Conservation (phyloP, 1,140 invertebrate genomes). For the Papilio polytes region DNA sequence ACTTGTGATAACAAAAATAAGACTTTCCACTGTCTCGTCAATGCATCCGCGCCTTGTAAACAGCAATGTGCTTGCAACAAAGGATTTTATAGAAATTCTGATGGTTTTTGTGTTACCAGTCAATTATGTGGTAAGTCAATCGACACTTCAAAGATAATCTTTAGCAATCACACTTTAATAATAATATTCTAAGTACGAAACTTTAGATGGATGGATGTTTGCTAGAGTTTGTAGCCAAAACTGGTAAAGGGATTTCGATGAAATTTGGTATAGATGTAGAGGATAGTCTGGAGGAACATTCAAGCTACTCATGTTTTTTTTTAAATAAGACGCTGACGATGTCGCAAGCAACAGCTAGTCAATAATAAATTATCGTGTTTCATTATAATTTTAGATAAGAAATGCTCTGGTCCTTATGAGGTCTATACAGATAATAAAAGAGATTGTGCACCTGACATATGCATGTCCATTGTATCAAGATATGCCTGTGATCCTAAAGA, state of each 20-base stretch:
- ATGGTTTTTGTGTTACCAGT: slow-evolving; percentile 14
- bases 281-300: too few relatives aligned
- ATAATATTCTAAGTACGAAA: too few relatives aligned
- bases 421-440: background rate
- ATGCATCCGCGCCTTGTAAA: background rate
- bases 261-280: too few relatives aligned
- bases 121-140: slow-evolving; percentile 20
- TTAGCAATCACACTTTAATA: too few relatives aligned
- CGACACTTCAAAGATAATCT: background rate
- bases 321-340: too few relatives aligned
- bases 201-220: too few relatives aligned
- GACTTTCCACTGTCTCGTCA: background rate
- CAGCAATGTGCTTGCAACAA: slow-evolving; percentile 8
- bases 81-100: slow-evolving; percentile 20
- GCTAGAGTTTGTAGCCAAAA: too few relatives aligned
- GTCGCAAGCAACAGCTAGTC: too few relatives aligned
- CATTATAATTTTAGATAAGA: background rate
- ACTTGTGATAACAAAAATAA: slow-evolving; percentile 13
- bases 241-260: too few relatives aligned
- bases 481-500: background rate
- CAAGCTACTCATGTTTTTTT: too few relatives aligned
- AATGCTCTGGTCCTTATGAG: slow-evolving; percentile 7
- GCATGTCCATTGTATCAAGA: background rate
- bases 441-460: slow-evolving; percentile 28
- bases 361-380: too few relatives aligned